Evolutionary conservation across 2,113 vertebrate genomes (phyloP).

Genomic region (Rhabdornis inornatus): DNA sequence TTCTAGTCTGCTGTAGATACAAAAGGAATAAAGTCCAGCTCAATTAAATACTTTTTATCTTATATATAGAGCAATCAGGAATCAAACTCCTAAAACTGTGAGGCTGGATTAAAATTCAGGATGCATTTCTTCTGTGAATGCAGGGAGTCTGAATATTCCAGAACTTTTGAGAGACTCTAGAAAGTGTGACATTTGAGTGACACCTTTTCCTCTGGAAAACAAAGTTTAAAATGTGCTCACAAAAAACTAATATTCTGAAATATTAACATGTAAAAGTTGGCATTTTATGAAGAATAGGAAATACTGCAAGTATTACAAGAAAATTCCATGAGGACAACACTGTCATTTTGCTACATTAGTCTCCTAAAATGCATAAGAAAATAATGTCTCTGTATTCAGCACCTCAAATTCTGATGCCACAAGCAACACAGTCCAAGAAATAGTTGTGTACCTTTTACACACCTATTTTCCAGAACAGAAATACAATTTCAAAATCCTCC

Average conservation of each 20-base stretch:
- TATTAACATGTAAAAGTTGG: background rate
- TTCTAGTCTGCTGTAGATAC: background rate
- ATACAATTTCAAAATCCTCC: background rate
- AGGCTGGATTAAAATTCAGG: background rate
- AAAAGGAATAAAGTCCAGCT: background rate
- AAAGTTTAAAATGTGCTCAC: background rate
- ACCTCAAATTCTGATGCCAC: background rate
- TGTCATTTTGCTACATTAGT: background rate
- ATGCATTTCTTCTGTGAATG: background rate
- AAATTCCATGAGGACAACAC: background rate
- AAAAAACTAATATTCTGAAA: background rate
- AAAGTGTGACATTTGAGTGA: background rate
- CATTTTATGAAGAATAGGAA: background rate
- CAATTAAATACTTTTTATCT: background rate
- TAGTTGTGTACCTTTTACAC: background rate
- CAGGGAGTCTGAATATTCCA: background rate
- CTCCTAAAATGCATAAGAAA: background rate
- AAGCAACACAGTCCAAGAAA: background rate
- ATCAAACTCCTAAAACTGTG: background rate
- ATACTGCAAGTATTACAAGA: background rate
- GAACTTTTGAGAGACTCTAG: background rate
- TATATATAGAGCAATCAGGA: background rate
- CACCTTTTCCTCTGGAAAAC: background rate
- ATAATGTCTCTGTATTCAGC: background rate
- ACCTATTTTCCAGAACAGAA: background rate